Evolutionary conservation across 2,113 vertebrate genomes (phyloP).

Genomic region (Myiozetetes cayanensis): DNA sequence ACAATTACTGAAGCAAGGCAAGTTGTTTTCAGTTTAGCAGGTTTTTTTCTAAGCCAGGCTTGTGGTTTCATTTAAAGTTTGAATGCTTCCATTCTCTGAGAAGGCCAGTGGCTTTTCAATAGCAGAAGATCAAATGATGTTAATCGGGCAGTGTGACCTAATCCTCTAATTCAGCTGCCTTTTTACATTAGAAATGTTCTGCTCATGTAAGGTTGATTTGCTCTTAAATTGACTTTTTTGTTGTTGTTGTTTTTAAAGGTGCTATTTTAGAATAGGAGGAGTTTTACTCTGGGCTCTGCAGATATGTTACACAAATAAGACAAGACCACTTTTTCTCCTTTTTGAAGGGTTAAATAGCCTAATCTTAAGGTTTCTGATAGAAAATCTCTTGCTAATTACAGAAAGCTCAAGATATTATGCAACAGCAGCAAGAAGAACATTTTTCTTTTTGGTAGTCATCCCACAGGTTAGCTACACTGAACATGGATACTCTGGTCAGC

Average conservation of each 20-base stretch:
- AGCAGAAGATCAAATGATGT: slow-evolving; percentile 76
- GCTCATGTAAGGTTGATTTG: slow-evolving; percentile 51
- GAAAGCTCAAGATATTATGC: not conserved
- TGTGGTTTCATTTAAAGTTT: slow-evolving; percentile 72
- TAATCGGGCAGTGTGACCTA: slow-evolving; percentile 62
- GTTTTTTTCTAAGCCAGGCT: slow-evolving; percentile 44
- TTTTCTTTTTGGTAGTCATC: not conserved
- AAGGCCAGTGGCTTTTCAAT: slow-evolving; percentile 69
- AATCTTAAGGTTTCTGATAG: not conserved
- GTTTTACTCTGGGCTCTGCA: not conserved
- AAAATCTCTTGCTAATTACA: not conserved
- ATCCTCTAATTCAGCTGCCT: slow-evolving; percentile 74
- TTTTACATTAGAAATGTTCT: slow-evolving; percentile 68
- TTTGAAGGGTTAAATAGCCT: not conserved
- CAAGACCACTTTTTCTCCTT: not conserved
- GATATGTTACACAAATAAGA: not conserved
- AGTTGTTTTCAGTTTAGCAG: slow-evolving; percentile 59
- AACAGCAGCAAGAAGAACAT: not conserved
- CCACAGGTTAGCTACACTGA: not conserved
- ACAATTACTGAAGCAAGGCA: slow-evolving; percentile 45
- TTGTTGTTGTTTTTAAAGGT: not conserved
- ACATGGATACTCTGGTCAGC: not conserved
- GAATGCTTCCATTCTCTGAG: slow-evolving; percentile 44
- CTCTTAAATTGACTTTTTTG: slow-evolving; percentile 38
- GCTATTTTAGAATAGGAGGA: not conserved